A percentile compares a stretch with the other conserved stretches of the same genome.
Evolutionary conservation across 35 echinoderm and acorn worm species (phyloP).

Genomic region (Stichopus chloronotus): DNA sequence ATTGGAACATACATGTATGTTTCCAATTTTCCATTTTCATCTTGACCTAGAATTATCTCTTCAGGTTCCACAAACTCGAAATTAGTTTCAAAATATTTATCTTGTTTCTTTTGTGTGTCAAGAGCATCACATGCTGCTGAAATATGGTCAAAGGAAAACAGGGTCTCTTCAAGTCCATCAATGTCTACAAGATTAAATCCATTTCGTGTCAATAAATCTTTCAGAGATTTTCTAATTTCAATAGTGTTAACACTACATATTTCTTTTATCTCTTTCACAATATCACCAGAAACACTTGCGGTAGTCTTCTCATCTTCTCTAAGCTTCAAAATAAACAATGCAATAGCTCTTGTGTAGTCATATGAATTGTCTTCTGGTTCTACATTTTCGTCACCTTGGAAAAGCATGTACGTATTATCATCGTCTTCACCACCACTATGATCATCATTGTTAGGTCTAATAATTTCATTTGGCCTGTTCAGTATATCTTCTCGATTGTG

Average conservation of each 20-base stretch:
- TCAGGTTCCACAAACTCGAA: conserved; percentile 41
- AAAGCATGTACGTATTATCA: neutral
- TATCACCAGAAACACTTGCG: conserved; percentile 15
- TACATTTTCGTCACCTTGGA: neutral
- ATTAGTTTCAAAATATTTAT: conserved; percentile 13
- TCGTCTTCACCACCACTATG: conserved; percentile 28
- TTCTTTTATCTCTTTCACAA: conserved; percentile 8
- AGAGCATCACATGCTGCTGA: conserved; percentile 1
- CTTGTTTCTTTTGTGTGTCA: conserved; percentile 22
- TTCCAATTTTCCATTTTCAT: conserved; percentile 27
- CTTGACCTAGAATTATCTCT: conserved; percentile 17
- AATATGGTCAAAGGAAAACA: conserved; percentile 31
- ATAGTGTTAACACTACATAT: neutral
- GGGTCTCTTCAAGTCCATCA: conserved; percentile 35
- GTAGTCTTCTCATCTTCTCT: conserved; percentile 12
- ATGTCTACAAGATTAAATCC: neutral
- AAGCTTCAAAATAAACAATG: conserved; percentile 39
- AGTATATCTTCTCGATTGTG: neutral
- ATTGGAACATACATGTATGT: conserved; percentile 50
- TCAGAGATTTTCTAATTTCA: neutral
- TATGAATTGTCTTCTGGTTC: neutral
- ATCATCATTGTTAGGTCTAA: neutral
- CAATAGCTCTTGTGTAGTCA: conserved; percentile 32
- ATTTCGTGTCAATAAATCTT: conserved; percentile 5
- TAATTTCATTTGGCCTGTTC: too few relatives aligned